phyloP scores from a whole-genome alignment of 2,797 vertebrate species.

The Trachurus trachurus region DNA sequence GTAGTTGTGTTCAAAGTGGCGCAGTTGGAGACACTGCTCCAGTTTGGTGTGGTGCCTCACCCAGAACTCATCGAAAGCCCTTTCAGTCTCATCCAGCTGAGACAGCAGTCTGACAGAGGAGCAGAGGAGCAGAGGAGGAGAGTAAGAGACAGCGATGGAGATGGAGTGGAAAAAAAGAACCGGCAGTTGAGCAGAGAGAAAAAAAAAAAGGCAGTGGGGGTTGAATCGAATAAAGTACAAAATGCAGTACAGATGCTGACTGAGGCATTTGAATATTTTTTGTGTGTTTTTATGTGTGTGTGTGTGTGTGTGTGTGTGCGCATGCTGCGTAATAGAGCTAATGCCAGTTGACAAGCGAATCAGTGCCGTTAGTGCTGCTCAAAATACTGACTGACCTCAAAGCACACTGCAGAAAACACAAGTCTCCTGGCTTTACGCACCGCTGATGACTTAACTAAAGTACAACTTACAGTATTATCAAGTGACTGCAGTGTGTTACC shows the following conservation, averaged over 20 bases:
- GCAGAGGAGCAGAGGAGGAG: neutral
- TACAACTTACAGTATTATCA: neutral
- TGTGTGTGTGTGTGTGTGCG: conserved; percentile 18
- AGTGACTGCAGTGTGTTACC: neutral
- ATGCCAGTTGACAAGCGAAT: conserved; percentile 30
- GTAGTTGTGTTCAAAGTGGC: conserved; percentile 95
- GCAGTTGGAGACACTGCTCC: conserved; percentile 93
- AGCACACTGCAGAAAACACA: neutral
- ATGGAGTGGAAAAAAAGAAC: neutral
- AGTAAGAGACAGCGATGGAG: neutral
- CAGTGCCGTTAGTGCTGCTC: conserved; percentile 27
- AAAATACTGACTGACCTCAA: conserved; percentile 40
- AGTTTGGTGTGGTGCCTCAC: conserved; percentile 94
- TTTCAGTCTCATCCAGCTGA: conserved; percentile 94
- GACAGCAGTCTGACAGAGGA: conserved; percentile 88
- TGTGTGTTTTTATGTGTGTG: conserved; percentile 13
- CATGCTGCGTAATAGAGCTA: conserved; percentile 5
- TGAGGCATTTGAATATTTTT: conserved; percentile 15
- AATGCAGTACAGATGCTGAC: conserved; percentile 11
- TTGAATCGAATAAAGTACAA: conserved; percentile 1
- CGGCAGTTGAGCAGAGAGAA: neutral
- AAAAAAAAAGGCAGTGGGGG: neutral
- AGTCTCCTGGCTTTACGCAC: neutral
- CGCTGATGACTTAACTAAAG: neutral
- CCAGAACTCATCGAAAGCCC: conserved; percentile 98